Base-by-base conservation (phyloP, 2,888 invertebrate genomes). In the Orthosia gracilis region DNA sequence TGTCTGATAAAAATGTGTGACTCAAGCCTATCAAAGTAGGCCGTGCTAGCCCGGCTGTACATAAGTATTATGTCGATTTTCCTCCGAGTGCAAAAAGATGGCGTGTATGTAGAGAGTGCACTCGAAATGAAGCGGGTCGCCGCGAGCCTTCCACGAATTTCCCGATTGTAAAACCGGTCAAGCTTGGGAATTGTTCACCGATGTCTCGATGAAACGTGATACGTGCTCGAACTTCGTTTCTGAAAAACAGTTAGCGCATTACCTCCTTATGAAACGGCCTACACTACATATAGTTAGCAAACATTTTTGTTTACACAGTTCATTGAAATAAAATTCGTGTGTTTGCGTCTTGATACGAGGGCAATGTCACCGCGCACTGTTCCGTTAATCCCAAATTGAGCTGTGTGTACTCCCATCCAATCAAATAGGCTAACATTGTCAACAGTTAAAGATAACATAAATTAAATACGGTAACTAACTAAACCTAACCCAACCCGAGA, bases 121-220 rank as follows among this genome's bases (percentile, higher is more conserved):
- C 55, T 78, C 61, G 66, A 69, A 75, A 76, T 80, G 76, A 73
- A 82, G 81, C 85, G 84, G 80, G 80, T 80, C 80, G 76, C 78
- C 69, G 70, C 85, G 86, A 88, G 82, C 92, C 94, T 95, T 95
- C 95, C 92, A 90, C 93, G 95, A 94, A 95, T 92, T 93, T 94
- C 89, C 93, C 90, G 91, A 92, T 92, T 91, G 91, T 87, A 88
- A 89, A 94, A 94, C 92, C 92, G 91, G 92, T 90, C 89, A 92
- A 89, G 90, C 89, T 85, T 91, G 91, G 84, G 89, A 92, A 92
- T 90, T 83, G 87, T 78, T 83, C 85, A 80, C 81, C 87, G 84
- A 88, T 88, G 84, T 83, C 81, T 84, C 88, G 88, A 90, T 91
- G 86, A 87, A 89, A 92, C 90, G 91, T 91, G 91, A 91, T 90